Percentiles rank a stretch among this genome's conserved stretches.
These are phyloP conservation scores for Danaus plexippus DNA, from an alignment of 1,140 invertebrate species.

Conservation along the genomic window DNA sequence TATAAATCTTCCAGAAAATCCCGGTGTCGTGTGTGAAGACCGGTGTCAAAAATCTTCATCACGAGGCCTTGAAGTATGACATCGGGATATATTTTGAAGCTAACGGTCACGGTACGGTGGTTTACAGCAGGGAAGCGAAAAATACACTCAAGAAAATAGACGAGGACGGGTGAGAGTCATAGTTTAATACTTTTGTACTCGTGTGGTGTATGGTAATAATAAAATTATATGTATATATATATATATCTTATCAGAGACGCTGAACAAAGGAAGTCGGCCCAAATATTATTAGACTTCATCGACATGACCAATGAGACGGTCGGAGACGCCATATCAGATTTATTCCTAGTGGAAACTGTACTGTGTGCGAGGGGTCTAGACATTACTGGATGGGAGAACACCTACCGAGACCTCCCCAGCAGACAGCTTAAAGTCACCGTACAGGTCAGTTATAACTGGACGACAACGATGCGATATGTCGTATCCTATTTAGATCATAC, in stretches of 20 bases:
- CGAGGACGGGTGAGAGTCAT: constrained; percentile 38
- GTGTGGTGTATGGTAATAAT: too few species aligned
- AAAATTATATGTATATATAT: too few species aligned
- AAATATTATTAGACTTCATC: constrained; percentile 78
- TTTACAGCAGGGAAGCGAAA: constrained; percentile 81
- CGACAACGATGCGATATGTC: too few species aligned
- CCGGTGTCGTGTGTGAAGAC: constrained; percentile 92
- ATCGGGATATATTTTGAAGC: constrained; percentile 99
- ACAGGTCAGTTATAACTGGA: constrained; percentile 51
- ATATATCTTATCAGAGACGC: constrained; percentile 31
- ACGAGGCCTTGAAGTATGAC: constrained; percentile 91
- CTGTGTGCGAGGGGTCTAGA: constrained; percentile 86
- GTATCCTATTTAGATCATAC: too few species aligned
- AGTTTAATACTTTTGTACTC: neutral
- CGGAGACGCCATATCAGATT: constrained; percentile 96
- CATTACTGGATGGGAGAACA: constrained; percentile 83
- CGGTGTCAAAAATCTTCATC: constrained; percentile 98
- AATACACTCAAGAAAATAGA: constrained; percentile 58
- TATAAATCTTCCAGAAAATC: constrained; percentile 78
- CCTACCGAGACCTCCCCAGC: constrained; percentile 91
- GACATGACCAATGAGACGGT: constrained; percentile 96
- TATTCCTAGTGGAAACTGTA: constrained; percentile 94
- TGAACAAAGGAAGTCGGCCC: constrained; percentile 69
- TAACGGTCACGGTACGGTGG: constrained; percentile 97
- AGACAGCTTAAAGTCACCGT: constrained; percentile 91